A percentile compares a stretch with the other conserved stretches of the same genome.
Conservation (phyloP, 2,797 vertebrate genomes). For the Scleropages formosus region DNA sequence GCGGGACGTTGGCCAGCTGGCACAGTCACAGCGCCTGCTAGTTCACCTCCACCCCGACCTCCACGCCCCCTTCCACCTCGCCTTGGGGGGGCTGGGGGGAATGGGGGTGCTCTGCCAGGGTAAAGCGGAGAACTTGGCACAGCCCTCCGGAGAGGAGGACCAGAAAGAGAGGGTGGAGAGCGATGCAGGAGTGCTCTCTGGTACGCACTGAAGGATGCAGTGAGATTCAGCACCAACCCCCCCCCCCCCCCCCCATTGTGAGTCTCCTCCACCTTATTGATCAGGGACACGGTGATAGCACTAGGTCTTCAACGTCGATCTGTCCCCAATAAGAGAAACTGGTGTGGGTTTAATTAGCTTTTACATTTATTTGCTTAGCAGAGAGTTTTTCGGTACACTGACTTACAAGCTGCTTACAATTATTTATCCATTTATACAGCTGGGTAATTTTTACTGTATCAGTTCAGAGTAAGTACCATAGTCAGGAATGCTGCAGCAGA, state of each 20-base stretch:
- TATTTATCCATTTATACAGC: no score
- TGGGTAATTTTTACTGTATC: no score
- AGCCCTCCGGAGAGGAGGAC: conserved; percentile 37
- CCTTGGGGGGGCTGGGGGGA: no score
- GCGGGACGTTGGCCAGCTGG: conserved; percentile 68
- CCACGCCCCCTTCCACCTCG: conserved; percentile 41
- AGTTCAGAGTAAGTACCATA: no score
- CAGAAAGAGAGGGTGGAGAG: conserved; percentile 25
- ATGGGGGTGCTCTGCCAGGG: conserved; percentile 61
- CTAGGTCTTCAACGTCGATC: background rate
- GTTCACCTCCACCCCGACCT: conserved; percentile 67
- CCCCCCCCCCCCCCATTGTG: background rate
- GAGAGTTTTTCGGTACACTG: no score
- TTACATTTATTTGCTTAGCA: background rate
- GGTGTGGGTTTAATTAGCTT: conserved; percentile 6
- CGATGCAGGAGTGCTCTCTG: conserved; percentile 8
- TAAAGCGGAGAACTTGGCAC: conserved; percentile 60
- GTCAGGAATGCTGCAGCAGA: no score
- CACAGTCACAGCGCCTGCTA: conserved; percentile 44
- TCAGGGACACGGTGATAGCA: background rate
- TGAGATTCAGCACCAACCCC: background rate
- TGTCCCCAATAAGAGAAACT: background rate
- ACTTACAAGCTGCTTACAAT: no score
- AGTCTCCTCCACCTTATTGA: background rate
- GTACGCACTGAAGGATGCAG: background rate